Evolutionary conservation across 2,797 vertebrate genomes (phyloP).

Genomic region (Crenuchus spilurus): DNA sequence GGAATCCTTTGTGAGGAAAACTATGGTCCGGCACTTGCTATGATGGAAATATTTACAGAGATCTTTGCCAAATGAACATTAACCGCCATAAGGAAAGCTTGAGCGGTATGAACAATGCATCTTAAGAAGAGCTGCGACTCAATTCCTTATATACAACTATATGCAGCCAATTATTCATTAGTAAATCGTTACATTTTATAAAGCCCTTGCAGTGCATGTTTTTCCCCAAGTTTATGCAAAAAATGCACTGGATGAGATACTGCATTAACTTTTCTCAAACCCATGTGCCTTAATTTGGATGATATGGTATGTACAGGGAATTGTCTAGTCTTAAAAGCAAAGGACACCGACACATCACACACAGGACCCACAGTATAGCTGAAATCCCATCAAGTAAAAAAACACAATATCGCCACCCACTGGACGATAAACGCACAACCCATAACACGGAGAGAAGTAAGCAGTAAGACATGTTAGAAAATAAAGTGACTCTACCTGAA

Average conservation of each 20-base stretch:
- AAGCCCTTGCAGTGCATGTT: slow-evolving; percentile 49
- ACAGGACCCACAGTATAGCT: slow-evolving; percentile 34
- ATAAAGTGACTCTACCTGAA: slow-evolving; percentile 33
- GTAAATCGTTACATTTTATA: slow-evolving; percentile 37
- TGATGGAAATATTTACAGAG: slow-evolving; percentile 46
- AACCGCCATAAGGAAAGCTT: neutral
- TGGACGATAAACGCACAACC: slow-evolving; percentile 44
- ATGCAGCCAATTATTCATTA: slow-evolving; percentile 28
- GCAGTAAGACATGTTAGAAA: slow-evolving; percentile 32
- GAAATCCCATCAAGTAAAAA: slow-evolving; percentile 23
- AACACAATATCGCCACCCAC: slow-evolving; percentile 56
- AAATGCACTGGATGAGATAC: slow-evolving; percentile 9
- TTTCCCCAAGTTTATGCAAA: slow-evolving; percentile 7
- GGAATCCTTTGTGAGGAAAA: slow-evolving; percentile 11
- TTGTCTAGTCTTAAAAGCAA: slow-evolving; percentile 14
- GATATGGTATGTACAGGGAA: slow-evolving; percentile 13
- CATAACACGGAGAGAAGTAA: slow-evolving; percentile 33
- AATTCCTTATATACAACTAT: slow-evolving; percentile 44
- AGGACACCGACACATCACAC: slow-evolving; percentile 22
- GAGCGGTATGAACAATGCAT: neutral
- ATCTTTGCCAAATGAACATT: slow-evolving; percentile 8
- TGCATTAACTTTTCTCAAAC: slow-evolving; percentile 18
- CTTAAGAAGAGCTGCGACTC: neutral
- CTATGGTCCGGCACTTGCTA: slow-evolving; percentile 16
- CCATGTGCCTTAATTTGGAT: slow-evolving; percentile 1